phyloP scores from a whole-genome alignment of 1,140 invertebrate species.

The Apis mellifera region DNA sequence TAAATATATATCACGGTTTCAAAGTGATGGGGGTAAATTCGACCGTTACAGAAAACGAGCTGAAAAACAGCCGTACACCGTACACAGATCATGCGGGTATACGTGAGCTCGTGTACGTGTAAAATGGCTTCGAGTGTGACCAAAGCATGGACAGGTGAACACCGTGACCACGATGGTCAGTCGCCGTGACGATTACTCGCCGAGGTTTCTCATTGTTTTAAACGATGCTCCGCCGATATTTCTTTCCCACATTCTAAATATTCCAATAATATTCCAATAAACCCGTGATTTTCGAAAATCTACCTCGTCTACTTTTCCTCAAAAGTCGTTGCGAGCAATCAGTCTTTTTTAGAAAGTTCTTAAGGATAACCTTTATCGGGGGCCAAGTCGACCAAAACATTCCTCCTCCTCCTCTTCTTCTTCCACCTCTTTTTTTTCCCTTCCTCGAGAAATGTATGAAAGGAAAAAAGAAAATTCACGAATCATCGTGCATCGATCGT shows the following conservation, averaged over 20 bases:
- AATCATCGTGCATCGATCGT: too few relatives aligned
- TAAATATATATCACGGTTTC: conserved; percentile 51
- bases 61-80: conserved; percentile 44
- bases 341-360: too few relatives aligned
- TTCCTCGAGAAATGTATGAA: too few relatives aligned
- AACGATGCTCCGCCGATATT: conserved; percentile 60
- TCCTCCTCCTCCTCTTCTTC: not conserved
- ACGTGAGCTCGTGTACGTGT: conserved; percentile 12
- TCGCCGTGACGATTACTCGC: conserved; percentile 70
- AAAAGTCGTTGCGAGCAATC: too few relatives aligned
- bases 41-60: conserved; percentile 75
- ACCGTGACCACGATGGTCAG: conserved; percentile 70
- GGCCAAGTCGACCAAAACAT: too few relatives aligned
- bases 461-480: too few relatives aligned
- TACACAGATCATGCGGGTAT: conserved; percentile 67
- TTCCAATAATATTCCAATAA: too few relatives aligned
- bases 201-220: conserved; percentile 65
- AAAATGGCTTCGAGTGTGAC: not conserved
- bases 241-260: not conserved
- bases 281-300: too few relatives aligned
- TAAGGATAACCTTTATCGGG: too few relatives aligned
- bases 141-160: conserved; percentile 70
- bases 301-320: too few relatives aligned
- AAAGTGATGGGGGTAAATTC: conserved; percentile 72
- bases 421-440: too few relatives aligned